phyloP scores from a whole-genome alignment of 2,113 vertebrate genomes.

The Leucoraja erinaceus region DNA sequence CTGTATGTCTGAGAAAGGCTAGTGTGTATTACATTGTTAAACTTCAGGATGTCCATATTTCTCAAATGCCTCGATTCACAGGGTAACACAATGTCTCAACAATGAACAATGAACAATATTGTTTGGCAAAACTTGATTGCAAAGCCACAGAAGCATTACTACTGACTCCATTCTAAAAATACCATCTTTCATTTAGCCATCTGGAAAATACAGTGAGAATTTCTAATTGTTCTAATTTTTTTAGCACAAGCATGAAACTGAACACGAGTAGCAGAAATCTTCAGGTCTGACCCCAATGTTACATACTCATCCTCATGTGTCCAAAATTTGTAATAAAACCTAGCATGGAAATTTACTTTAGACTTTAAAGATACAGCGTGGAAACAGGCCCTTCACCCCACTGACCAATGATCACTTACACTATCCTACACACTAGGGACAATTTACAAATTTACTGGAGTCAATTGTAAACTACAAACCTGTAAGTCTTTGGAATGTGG shows the following conservation, averaged over 20 bases:
- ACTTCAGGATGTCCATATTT: not conserved
- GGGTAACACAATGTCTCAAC: not conserved
- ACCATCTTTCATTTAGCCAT: not conserved
- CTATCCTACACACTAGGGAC: no score
- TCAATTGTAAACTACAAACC: no score
- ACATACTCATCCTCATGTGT: not conserved
- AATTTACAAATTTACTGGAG: no score
- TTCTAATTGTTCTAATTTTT: not conserved
- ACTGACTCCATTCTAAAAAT: not conserved
- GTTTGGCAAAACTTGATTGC: not conserved
- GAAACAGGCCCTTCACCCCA: no score
- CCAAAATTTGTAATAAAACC: no score
- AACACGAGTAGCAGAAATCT: not conserved
- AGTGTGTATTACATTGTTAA: not conserved
- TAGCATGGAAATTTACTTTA: no score
- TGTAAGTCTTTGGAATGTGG: no score
- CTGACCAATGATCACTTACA: no score
- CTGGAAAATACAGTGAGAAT: not conserved
- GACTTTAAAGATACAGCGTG: no score
- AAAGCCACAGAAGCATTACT: not conserved
- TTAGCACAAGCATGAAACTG: not conserved
- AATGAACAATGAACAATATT: slow-evolving; percentile 4
- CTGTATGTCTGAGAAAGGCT: not conserved
- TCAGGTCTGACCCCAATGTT: not conserved
- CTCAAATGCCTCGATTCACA: not conserved